Evolutionary conservation across 2,888 invertebrate species (phyloP), one percentile per base, ranked within the genome.

Genomic region (Coenonympha glycerion): DNA sequence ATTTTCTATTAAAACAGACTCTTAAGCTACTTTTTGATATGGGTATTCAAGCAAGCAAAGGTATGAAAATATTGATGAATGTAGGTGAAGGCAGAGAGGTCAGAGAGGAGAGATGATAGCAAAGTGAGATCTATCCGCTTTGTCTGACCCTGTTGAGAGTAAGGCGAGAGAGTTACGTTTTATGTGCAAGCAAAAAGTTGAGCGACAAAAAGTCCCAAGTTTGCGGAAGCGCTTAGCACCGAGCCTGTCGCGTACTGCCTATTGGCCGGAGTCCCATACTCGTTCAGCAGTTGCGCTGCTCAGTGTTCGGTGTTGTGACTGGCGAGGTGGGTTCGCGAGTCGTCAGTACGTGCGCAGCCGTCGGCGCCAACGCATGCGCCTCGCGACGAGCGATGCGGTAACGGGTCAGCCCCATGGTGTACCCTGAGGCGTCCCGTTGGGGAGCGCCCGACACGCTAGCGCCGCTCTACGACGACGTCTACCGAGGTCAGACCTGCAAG

Each of bases 381-480:
- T 57, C 64, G 57, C 50, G 60, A 56, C 56, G 64, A 64, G 73
- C 71, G 69, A 78, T 76, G 79, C 76, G 76, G 73, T 71, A 69
- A 78, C 76, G 79, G 75, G 76, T 72, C 78, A 75, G 75, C 69
- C 77, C 61, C 62, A 66, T 65, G 65, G 90, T 90, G 74, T 90
- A 90, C 79, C 90, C 90, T 65, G 90, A 90, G 80, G 86, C 89
- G 66, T 73, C 84, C 77, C 86, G 87, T 73, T 87, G 88, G 87
- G 87, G 84, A 89, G 90, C 84, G 86, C 89, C 89, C 84, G 89
- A 89, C 75, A 88, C 90, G 64, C 89, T 90, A 85, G 87, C 90
- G 68, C 90, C 90, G 75, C 89, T 90, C 77, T 90, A 90, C 87
- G 90, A 90, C 74, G 90, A 90, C 84, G 89, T 89, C 71, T 90